Evolutionary conservation across 2,888 invertebrate species (phyloP).

Genomic region (Epinotia ramella): DNA sequence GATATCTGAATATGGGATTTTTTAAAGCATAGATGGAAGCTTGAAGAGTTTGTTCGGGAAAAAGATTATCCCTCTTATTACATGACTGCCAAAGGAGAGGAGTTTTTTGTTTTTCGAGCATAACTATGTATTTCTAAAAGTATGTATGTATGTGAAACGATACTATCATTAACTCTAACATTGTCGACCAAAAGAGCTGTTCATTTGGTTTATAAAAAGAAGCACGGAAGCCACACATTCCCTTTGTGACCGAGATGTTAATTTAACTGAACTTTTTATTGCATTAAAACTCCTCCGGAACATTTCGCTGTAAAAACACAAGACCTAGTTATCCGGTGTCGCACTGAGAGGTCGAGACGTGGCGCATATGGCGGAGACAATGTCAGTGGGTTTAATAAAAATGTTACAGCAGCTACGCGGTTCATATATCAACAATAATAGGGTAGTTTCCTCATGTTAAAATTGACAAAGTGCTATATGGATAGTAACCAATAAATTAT

Average conservation of each 20-base stretch:
- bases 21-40: neutral
- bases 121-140: neutral
- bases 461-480: no score
- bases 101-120: no score
- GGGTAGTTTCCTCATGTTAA: no score
- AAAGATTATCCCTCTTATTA: neutral
- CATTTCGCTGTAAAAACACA: constrained; percentile 41
- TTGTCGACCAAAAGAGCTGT: constrained; percentile 1
- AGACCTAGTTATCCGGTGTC: constrained; percentile 42
- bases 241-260: constrained; percentile 41
- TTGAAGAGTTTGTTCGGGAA: neutral
- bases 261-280: constrained; percentile 44
- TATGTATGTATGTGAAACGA: neutral
- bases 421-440: no score
- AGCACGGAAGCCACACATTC: constrained; percentile 18
- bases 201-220: constrained; percentile 6
- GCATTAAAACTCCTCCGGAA: constrained; percentile 40
- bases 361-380: neutral
- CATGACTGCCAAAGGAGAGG: no score
- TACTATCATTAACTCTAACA: neutral
- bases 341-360: constrained; percentile 27
- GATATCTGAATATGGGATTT: neutral
- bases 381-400: constrained; percentile 1
- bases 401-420: no score
- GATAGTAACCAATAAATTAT: no score